Base-by-base conservation (phyloP, 2,797 vertebrate genomes). In the Coilia nasus region DNA sequence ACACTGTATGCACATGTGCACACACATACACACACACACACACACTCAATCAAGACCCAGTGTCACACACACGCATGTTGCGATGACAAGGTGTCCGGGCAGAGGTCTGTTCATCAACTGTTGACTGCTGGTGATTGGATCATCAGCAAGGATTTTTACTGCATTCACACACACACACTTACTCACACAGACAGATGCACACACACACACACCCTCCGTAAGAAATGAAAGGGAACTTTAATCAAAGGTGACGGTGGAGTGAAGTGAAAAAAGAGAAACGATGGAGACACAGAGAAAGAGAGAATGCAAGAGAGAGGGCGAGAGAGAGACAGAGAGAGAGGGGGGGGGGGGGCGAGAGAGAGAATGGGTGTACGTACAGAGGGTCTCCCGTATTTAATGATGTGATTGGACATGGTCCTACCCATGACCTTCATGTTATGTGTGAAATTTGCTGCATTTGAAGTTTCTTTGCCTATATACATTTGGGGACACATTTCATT, bases 181-280 rank as follows among this genome's bases (percentile, higher is more conserved):
- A 14, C 50, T 11, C 50, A 19, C 75, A 81, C 50, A 60, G 31
- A 84, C 75, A 84, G 75, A 23, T 35, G 46, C 47, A 35, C 67
- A 78, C 67, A 23, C 21, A 59, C 83, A 81, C 75, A 46, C 83
- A 80, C 25, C 23, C 41, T 25, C n/a, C 50, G n/a, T 54, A 17
- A 25, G 23, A 75, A 86, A 87, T 56, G 71, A 85, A 88, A 82
- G 83, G 83, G 57, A 86, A 54, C 78, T 75, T 23, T 88, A 88
- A 89, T 91, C 88, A 88, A 81, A 87, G 87, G 81, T 23, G 85
- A 84, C 54, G 87, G 71, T 14, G 15, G 84, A 84, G 54, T 35
- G 64, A 11, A 83, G 60, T 47, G 86, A 62, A 15, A 23, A 75
- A n/a, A 57, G 50, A 44, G 23, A 21, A 7, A 1, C 12, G 7